These are phyloP conservation scores for Hiodon tergisus DNA, from an alignment of 2,113 vertebrate genomes.

Conservation along the genomic window DNA sequence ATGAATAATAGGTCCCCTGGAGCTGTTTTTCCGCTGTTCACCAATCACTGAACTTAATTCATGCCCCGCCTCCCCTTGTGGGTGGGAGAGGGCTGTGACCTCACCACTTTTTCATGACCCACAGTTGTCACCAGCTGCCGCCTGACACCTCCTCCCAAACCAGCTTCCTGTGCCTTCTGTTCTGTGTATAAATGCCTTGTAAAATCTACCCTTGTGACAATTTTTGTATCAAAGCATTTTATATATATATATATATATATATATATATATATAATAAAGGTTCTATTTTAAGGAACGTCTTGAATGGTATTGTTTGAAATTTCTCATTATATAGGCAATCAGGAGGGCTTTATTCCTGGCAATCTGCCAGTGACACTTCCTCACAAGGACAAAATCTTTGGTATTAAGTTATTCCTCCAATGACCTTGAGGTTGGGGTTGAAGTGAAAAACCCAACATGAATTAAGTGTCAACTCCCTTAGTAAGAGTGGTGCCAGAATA, in stretches of 20 bases:
- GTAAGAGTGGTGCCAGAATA: too few species aligned
- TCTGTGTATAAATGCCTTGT: constrained; percentile 54
- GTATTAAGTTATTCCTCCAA: background rate
- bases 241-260: constrained; percentile 3
- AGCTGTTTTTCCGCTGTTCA: background rate
- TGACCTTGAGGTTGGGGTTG: too few species aligned
- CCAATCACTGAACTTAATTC: background rate
- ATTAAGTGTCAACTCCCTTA: too few species aligned
- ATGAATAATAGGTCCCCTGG: background rate
- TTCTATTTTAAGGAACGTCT: constrained; percentile 63
- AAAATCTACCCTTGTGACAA: constrained; percentile 54
- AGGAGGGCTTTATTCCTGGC: background rate
- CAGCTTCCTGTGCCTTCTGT: constrained; percentile 17
- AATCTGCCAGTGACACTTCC: background rate
- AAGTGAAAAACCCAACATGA: too few species aligned
- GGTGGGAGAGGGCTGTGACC: background rate
- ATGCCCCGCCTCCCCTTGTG: background rate
- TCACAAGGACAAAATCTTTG: background rate
- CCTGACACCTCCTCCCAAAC: background rate
- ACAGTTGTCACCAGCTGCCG: background rate
- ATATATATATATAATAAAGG: constrained; percentile 67
- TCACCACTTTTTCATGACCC: background rate
- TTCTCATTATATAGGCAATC: background rate
- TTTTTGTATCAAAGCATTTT: constrained; percentile 70
- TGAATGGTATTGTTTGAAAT: constrained; percentile 1